phyloP scores from a whole-genome alignment of 2,888 invertebrate genomes.

The Suillia variegata region DNA sequence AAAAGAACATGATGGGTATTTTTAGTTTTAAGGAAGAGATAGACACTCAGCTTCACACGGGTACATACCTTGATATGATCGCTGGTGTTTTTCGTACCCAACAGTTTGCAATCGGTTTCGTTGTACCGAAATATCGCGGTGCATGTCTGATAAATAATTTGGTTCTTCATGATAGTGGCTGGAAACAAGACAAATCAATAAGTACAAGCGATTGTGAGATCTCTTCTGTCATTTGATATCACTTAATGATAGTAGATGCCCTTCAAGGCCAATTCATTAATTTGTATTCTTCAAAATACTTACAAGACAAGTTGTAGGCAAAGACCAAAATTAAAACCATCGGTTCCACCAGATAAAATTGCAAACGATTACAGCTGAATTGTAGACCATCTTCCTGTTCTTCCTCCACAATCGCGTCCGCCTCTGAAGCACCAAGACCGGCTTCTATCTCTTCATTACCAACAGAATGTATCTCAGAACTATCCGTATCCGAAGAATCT shows the following conservation, averaged over 20 bases:
- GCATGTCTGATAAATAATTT: constrained; percentile 73
- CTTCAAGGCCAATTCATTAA: too few relatives aligned
- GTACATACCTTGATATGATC: constrained; percentile 60
- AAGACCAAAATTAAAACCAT: constrained; percentile 51
- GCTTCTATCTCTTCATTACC: not conserved
- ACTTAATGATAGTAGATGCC: too few relatives aligned
- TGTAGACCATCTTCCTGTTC: not conserved
- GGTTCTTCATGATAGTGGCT: constrained; percentile 66
- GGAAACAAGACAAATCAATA: constrained; percentile 12
- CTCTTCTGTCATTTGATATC: too few relatives aligned
- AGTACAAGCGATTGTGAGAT: not conserved
- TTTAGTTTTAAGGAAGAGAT: too few relatives aligned
- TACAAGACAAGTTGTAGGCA: constrained; percentile 54
- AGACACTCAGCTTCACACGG: too few relatives aligned
- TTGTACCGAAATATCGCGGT: constrained; percentile 65
- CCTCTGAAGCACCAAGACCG: not conserved
- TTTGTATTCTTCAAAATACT: constrained; percentile 19
- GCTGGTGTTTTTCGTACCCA: constrained; percentile 62
- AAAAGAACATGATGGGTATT: too few relatives aligned
- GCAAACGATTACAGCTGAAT: constrained; percentile 7
- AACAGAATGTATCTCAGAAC: too few relatives aligned
- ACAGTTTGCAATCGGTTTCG: constrained; percentile 64
- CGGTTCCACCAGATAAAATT: constrained; percentile 45
- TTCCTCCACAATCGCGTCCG: not conserved
- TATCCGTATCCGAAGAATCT: too few relatives aligned